Base-by-base conservation (phyloP, 1,140 invertebrate species). In the Drosophila saltans region DNA sequence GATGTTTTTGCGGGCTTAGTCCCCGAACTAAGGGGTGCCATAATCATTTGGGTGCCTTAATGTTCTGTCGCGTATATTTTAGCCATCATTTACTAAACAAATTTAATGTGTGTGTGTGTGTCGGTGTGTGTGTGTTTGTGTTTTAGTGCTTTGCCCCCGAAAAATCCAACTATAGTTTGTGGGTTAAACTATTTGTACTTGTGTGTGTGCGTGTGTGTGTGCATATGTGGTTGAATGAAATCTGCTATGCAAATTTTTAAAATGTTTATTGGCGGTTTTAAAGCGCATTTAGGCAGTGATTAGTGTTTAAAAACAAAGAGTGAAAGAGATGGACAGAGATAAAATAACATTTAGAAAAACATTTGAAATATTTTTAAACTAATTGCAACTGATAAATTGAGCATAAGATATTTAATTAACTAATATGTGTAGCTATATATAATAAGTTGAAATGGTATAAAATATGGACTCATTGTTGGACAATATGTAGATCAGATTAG, bases 21-120 rank as follows among this genome's bases (percentile, higher is more conserved):
- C n/a, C 41, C 16, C 62, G 28, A 70, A 48, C 36, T 65, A 41
- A 24, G 52, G 48, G 48, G 21, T 16, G 28, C 59, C 77, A 75
- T 82, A 71, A 61, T 62, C 78, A 68, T 81, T 75, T 72, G 68
- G 60, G 66, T 59, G 59, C 62, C 71, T 56, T 66, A 43, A 62
- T 70, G 66, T 59, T 40, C 72, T 69, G 80, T 66, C 67, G 81
- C 66, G 61, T 68, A 73, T 72, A 81, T 80, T 76, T 86, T 81
- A 79, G 79, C 82, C 70, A 21, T 39, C 71, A 79, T 69, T 78
- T 82, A 82, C 82, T 85, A 86, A 86, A 78, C 81, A 78, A 86
- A 81, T 86, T 86, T 85, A 82, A 85, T 86, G 66, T 56, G 65
- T 80, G 61, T 67, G 16, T 43, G 24, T 16, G 24, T 80, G 61